A percentile compares a stretch with the other conserved stretches of the same genome.
These are phyloP conservation scores for Sicus ferrugineus DNA, from an alignment of 2,888 invertebrate species.

Conservation along the genomic window DNA sequence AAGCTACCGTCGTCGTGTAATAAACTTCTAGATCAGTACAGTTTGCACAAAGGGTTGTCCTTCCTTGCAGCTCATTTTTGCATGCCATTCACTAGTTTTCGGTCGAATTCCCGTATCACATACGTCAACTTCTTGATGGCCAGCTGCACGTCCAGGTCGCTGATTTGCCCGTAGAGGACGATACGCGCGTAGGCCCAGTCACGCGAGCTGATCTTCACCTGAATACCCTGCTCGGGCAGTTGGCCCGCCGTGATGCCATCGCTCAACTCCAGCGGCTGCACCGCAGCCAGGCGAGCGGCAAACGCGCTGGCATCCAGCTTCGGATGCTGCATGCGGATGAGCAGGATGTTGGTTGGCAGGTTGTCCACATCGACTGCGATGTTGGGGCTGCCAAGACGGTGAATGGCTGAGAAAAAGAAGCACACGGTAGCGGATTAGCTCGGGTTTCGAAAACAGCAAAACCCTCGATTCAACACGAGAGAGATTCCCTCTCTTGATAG, in stretches of 20 bases:
- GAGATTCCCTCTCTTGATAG: neutral
- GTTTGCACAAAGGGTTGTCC: too few species aligned
- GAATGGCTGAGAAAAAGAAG: constrained; percentile 61
- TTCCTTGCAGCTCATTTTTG: neutral
- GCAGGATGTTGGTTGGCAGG: constrained; percentile 79
- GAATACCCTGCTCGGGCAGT: constrained; percentile 58
- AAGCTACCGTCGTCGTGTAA: too few species aligned
- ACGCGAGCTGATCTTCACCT: constrained; percentile 71
- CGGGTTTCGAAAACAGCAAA: neutral
- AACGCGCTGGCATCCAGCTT: constrained; percentile 69
- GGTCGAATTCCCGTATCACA: constrained; percentile 73
- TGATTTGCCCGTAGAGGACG: constrained; percentile 76
- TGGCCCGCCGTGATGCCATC: constrained; percentile 62
- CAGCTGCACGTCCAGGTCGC: constrained; percentile 72
- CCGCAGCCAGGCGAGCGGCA: constrained; percentile 66
- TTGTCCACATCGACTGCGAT: constrained; percentile 71
- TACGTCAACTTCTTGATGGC: constrained; percentile 76
- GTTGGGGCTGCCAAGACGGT: constrained; percentile 69
- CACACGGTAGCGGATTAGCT: neutral
- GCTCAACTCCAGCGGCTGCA: constrained; percentile 66
- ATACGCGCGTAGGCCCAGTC: constrained; percentile 71
- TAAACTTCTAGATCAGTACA: too few species aligned
- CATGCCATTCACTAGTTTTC: constrained; percentile 42
- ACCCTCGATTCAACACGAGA: neutral
- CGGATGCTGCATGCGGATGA: constrained; percentile 69